A percentile compares a stretch with the other conserved stretches of the same genome.
Conservation (phyloP, 2,113 vertebrate genomes). For the Turdus rufiventris region DNA sequence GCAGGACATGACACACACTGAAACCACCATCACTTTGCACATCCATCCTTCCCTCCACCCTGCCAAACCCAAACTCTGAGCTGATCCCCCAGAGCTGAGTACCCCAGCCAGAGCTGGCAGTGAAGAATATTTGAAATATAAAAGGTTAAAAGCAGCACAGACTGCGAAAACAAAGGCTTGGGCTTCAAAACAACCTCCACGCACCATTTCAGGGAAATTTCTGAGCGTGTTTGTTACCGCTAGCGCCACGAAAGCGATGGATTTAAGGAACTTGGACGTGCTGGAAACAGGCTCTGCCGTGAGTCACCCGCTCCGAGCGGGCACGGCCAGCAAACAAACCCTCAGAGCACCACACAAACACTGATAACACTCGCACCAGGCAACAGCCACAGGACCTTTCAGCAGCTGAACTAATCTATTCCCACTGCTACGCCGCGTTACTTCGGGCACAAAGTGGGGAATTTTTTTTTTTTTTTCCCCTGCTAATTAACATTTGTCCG, state of each 20-base stretch:
- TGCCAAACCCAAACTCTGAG: background rate
- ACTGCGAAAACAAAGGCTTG: background rate
- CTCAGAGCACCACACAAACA: background rate
- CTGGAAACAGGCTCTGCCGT: background rate
- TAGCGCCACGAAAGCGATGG: background rate
- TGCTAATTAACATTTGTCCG: constrained; percentile 63
- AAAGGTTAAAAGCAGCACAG: background rate
- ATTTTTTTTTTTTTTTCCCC: background rate
- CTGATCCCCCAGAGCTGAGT: accelerated
- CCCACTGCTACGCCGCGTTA: constrained; percentile 20
- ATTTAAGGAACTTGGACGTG: background rate
- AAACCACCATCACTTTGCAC: background rate
- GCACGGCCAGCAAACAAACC: constrained; percentile 41
- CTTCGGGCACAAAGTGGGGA: background rate
- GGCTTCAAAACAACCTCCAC: constrained; percentile 2
- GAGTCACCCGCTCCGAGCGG: constrained; percentile 16
- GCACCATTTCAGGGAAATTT: background rate
- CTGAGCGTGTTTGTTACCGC: background rate
- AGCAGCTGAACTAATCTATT: constrained; percentile 56
- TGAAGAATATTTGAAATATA: accelerated
- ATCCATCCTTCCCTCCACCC: background rate
- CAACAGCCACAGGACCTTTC: background rate
- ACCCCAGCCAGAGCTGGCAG: background rate
- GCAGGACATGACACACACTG: background rate
- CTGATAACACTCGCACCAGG: constrained; percentile 32